Conservation (phyloP, 2,113 vertebrate species). For the Cyprichromis sp. region DNA sequence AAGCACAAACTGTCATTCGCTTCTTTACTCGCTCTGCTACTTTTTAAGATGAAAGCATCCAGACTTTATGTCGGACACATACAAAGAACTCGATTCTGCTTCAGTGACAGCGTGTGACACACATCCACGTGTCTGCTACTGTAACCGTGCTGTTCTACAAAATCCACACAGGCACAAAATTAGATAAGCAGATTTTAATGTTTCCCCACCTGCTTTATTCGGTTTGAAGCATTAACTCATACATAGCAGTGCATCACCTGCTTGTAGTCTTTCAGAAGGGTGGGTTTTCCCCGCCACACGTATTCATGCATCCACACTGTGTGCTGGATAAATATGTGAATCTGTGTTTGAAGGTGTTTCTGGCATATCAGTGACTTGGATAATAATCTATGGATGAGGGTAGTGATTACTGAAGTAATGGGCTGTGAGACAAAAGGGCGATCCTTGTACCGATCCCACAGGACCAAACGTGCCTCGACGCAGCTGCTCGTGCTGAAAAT, state of each 20-base stretch:
- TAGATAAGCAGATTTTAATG: background rate
- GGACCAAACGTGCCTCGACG: background rate
- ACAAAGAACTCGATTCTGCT: background rate
- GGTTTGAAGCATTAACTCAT: background rate
- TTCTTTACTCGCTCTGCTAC: background rate
- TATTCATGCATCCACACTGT: background rate
- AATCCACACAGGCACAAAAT: background rate
- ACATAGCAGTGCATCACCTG: fast-evolving
- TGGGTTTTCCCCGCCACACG: background rate
- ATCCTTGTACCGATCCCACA: background rate
- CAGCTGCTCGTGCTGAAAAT: background rate
- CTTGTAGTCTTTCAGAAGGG: background rate
- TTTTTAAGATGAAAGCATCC: background rate
- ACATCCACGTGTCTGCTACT: background rate
- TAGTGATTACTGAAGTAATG: background rate
- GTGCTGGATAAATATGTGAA: background rate
- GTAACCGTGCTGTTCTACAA: background rate
- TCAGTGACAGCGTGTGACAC: background rate
- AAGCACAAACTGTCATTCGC: background rate
- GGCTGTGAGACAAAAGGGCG: background rate
- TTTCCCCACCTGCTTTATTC: background rate
- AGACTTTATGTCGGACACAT: background rate
- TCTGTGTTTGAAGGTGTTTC: background rate
- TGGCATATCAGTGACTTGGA: background rate
- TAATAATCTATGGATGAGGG: background rate